Percentiles rank a stretch among this genome's conserved stretches.
These are phyloP conservation scores for Brenthis ino DNA, from an alignment of 2,888 invertebrate species.

Conservation along the genomic window DNA sequence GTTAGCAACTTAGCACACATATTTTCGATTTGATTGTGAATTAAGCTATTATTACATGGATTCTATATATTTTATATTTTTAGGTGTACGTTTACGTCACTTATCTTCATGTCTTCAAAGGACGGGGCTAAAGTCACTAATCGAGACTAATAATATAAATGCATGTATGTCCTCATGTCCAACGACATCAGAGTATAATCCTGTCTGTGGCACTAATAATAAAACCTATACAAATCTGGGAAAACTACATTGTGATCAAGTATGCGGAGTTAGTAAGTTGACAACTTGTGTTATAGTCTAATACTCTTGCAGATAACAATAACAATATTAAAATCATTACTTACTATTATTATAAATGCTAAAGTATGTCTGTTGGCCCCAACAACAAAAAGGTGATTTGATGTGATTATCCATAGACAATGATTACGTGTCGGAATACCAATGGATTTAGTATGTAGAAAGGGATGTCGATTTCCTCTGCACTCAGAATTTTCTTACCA, in stretches of 20 bases:
- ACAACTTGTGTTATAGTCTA: not conserved
- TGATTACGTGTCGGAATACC: no score
- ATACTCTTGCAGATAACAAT: not conserved
- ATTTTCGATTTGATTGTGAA: no score
- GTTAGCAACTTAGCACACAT: no score
- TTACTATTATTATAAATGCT: not conserved
- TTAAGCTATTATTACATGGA: not conserved
- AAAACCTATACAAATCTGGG: slow-evolving; percentile 56
- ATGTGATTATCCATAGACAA: no score
- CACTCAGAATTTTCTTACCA: no score
- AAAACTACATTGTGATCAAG: slow-evolving; percentile 55
- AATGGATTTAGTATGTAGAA: no score
- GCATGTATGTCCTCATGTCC: slow-evolving; percentile 48
- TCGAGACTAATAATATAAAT: not conserved
- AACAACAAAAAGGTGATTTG: no score
- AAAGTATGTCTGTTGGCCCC: no score
- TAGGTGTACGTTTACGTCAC: slow-evolving; percentile 23
- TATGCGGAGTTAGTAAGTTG: slow-evolving; percentile 58
- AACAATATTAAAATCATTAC: not conserved
- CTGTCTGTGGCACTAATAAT: slow-evolving; percentile 61
- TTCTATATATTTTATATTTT: not conserved
- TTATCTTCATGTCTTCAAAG: slow-evolving; percentile 12
- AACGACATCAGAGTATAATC: slow-evolving; percentile 59
- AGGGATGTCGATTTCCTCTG: no score
- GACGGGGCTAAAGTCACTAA: not conserved